Evolutionary conservation across 2,113 vertebrate species (phyloP).

Genomic region (Lichenostomus cassidix): DNA sequence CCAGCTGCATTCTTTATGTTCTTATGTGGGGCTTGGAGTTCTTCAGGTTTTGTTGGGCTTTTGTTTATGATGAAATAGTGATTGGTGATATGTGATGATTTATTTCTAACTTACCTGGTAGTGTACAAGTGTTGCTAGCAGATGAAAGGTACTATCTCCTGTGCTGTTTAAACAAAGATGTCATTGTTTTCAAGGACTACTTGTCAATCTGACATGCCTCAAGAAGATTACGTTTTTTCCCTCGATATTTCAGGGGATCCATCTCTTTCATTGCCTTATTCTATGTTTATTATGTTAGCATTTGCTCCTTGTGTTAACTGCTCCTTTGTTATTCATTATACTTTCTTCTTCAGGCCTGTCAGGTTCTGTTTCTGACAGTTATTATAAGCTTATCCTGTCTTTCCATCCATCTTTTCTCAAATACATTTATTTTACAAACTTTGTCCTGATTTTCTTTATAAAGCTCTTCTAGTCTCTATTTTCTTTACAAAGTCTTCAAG

Average conservation of each 20-base stretch:
- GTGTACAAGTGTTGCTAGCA: background rate
- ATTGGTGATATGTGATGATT: background rate
- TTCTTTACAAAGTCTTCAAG: background rate
- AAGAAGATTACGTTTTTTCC: background rate
- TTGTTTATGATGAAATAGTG: background rate
- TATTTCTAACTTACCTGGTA: background rate
- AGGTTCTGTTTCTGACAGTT: background rate
- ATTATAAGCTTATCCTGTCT: background rate
- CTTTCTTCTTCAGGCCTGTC: background rate
- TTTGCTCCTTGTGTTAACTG: background rate
- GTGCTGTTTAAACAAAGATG: background rate
- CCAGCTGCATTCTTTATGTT: background rate
- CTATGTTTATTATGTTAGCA: background rate
- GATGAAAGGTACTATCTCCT: background rate
- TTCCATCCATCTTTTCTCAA: background rate
- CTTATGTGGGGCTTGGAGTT: fast-evolving
- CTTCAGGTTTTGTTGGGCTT: background rate
- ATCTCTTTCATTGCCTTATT: background rate
- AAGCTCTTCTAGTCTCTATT: background rate
- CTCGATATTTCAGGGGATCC: background rate
- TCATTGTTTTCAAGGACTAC: background rate
- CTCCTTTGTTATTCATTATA: background rate
- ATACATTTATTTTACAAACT: background rate
- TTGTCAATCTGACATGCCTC: background rate
- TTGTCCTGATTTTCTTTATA: background rate